phyloP scores from a whole-genome alignment of 2,888 invertebrate genomes.

The Plebejus anna region DNA sequence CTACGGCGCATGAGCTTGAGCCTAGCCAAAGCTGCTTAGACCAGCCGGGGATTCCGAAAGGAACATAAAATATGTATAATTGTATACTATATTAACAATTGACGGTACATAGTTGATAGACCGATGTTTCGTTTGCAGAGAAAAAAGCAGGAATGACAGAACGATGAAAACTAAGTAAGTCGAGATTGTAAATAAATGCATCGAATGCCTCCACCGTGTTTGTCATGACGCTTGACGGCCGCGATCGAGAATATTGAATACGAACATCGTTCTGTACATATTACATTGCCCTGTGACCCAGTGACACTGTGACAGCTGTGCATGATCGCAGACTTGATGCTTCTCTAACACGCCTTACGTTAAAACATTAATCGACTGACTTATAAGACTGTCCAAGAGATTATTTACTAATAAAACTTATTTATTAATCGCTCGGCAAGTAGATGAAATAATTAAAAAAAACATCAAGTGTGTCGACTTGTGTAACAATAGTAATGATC shows the following conservation, averaged over 20 bases:
- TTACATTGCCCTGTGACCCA: constrained; percentile 25
- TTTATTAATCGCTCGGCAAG: constrained; percentile 1
- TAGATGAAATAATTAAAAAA: neutral
- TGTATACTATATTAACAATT: neutral
- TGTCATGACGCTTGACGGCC: constrained; percentile 44
- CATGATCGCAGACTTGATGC: constrained; percentile 9
- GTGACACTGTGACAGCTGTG: neutral
- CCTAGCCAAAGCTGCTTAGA: constrained; percentile 32
- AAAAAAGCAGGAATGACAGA: constrained; percentile 65
- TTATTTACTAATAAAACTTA: neutral
- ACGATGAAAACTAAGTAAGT: constrained; percentile 74
- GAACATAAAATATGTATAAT: neutral
- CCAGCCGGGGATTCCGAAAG: constrained; percentile 26
- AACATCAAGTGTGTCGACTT: constrained; percentile 17
- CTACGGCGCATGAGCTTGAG: constrained; percentile 22
- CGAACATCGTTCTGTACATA: constrained; percentile 55
- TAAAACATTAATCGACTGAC: neutral
- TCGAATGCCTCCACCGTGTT: constrained; percentile 36
- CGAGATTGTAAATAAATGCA: constrained; percentile 35
- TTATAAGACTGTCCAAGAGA: neutral
- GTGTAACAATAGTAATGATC: neutral
- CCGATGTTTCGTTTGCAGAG: constrained; percentile 64
- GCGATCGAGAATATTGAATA: constrained; percentile 39
- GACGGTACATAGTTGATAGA: constrained; percentile 39
- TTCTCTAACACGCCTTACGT: constrained; percentile 6